These are phyloP conservation scores for Halocynthia roretzi DNA, from an alignment of 23 tunicate species.

Conservation along the genomic window DNA sequence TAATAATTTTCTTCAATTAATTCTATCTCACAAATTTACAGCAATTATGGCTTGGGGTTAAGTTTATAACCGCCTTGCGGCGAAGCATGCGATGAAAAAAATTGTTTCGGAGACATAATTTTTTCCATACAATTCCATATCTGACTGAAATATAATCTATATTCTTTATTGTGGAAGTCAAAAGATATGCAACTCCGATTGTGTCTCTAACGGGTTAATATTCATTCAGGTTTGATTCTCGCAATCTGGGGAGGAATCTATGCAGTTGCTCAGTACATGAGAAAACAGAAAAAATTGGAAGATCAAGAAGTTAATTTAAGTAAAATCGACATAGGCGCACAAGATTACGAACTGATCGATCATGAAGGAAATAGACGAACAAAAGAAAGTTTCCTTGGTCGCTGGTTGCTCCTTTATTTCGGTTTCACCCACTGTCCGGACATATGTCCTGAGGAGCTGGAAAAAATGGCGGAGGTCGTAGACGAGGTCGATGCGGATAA, in stretches of 20 bases:
- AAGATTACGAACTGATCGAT: conserved; percentile 65
- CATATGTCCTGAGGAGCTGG: conserved; percentile 96
- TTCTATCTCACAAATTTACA: too few relatives aligned
- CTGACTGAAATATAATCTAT: too few relatives aligned
- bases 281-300: conserved; percentile 26
- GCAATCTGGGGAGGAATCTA: conserved; percentile 28
- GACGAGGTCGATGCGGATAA: conserved; percentile 49
- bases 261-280: conserved; percentile 11
- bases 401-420: conserved; percentile 85
- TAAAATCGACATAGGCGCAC: conserved; percentile 80
- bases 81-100: too few relatives aligned
- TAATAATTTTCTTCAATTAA: too few relatives aligned
- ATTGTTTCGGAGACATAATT: too few relatives aligned
- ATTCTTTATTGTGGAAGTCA: too few relatives aligned
- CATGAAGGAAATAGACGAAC: conserved; percentile 51
- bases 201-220: too few relatives aligned
- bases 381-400: conserved; percentile 78
- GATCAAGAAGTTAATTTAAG: conserved; percentile 55
- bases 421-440: conserved; percentile 99
- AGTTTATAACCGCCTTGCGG: too few relatives aligned
- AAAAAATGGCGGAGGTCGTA: conserved; percentile 81
- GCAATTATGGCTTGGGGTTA: too few relatives aligned
- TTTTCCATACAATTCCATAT: too few relatives aligned
- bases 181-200: too few relatives aligned
- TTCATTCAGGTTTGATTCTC: not conserved